Evolutionary conservation across 2,888 invertebrate species (phyloP).

Genomic region (Sialis fuliginosa): DNA sequence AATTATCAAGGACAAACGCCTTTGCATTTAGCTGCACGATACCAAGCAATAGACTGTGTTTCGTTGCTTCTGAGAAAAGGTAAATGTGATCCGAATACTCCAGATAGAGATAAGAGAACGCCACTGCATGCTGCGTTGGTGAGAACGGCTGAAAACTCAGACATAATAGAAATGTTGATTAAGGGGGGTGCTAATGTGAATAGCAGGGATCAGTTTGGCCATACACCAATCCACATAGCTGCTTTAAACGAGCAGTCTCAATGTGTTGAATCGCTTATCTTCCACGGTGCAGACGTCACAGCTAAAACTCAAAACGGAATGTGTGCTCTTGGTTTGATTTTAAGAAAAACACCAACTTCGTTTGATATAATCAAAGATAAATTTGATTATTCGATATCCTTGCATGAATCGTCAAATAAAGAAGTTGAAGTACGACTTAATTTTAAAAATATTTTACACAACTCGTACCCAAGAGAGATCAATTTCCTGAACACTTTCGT

Average conservation of each 20-base stretch:
- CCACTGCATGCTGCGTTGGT: slow-evolving; percentile 71
- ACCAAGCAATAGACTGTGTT: slow-evolving; percentile 65
- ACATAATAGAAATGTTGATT: slow-evolving; percentile 60
- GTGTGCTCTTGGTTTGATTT: slow-evolving; percentile 68
- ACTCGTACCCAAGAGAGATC: slow-evolving; percentile 69
- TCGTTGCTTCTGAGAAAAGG: slow-evolving; percentile 57
- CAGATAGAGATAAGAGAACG: slow-evolving; percentile 65
- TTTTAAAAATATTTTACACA: slow-evolving; percentile 65
- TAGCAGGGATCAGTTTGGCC: slow-evolving; percentile 69
- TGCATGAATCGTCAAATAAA: slow-evolving; percentile 57
- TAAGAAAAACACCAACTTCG: slow-evolving; percentile 72
- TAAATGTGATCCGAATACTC: slow-evolving; percentile 59
- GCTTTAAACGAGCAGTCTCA: slow-evolving; percentile 70
- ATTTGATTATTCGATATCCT: slow-evolving; percentile 60
- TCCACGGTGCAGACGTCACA: slow-evolving; percentile 73
- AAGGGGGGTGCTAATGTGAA: slow-evolving; percentile 71
- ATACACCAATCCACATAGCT: slow-evolving; percentile 70
- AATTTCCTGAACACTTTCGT: slow-evolving; percentile 75
- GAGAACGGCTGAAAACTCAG: slow-evolving; percentile 62
- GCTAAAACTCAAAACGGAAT: slow-evolving; percentile 74
- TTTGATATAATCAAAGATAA: slow-evolving; percentile 67
- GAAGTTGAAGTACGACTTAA: slow-evolving; percentile 70
- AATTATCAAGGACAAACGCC: slow-evolving; percentile 72
- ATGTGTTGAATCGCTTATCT: slow-evolving; percentile 69
- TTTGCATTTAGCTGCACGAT: slow-evolving; percentile 66